Percentiles rank a stretch among this genome's conserved stretches.
Evolutionary conservation across 2,113 vertebrate species (phyloP).

Genomic region (Varanus komodoensis): DNA sequence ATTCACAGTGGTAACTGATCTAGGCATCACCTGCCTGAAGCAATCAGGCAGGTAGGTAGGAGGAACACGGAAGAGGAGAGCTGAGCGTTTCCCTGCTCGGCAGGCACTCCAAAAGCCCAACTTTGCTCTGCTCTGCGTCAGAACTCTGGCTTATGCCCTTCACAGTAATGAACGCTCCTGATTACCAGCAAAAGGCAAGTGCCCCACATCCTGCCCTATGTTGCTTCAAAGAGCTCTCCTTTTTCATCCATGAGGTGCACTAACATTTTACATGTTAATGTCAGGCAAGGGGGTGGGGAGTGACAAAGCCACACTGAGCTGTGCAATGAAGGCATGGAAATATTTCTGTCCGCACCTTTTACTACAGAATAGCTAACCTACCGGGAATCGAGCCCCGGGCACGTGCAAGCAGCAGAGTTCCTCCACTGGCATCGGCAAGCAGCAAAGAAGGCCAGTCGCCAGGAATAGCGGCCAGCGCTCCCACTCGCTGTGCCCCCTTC

Average conservation of each 20-base stretch:
- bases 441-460: too few species aligned
- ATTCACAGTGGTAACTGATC: neutral
- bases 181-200: neutral
- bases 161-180: neutral
- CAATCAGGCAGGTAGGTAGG: neutral
- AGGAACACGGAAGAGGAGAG: neutral
- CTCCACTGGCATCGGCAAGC: too few species aligned
- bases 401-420: too few species aligned
- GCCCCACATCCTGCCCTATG: rapidly evolving
- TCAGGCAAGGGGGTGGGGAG: too few species aligned
- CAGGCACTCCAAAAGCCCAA: neutral
- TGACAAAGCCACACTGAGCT: neutral
- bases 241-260: too few species aligned
- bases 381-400: too few species aligned
- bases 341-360: too few species aligned
- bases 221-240: too few species aligned
- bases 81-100: conserved; percentile 10
- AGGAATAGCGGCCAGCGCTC: too few species aligned
- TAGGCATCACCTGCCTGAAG: neutral
- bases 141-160: conserved; percentile 33
- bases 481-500: too few species aligned
- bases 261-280: too few species aligned
- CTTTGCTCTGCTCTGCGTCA: conserved; percentile 24
- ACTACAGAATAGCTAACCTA: too few species aligned
- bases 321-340: neutral